Evolutionary conservation across 2,888 invertebrate genomes (phyloP).

Genomic region (Agonopterix arenella): DNA sequence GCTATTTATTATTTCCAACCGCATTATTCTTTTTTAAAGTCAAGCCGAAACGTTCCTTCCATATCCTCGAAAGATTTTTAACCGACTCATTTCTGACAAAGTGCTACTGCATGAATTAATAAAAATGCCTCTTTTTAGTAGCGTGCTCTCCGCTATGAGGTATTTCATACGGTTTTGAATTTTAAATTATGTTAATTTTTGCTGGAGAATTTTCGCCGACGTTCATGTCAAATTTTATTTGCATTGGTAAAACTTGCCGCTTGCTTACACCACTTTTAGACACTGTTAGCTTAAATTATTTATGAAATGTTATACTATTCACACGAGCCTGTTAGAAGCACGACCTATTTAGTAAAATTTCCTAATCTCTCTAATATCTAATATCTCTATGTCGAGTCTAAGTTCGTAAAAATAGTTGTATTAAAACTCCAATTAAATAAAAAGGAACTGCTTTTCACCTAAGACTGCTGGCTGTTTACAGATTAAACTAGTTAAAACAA

Average conservation of each 20-base stretch:
- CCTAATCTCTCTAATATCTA: too few species aligned
- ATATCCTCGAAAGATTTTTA: constrained; percentile 49
- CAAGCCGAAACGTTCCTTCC: constrained; percentile 53
- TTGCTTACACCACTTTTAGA: constrained; percentile 8
- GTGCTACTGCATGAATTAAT: constrained; percentile 48
- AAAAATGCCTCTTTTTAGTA: constrained; percentile 51
- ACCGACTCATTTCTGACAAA: constrained; percentile 34
- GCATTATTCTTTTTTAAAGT: constrained; percentile 63
- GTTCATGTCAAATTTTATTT: constrained; percentile 28
- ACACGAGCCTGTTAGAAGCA: background rate
- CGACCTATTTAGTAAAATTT: too few species aligned
- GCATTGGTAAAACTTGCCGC: constrained; percentile 20
- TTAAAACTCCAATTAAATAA: too few species aligned
- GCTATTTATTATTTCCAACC: constrained; percentile 70
- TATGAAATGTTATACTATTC: background rate
- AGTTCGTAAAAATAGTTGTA: too few species aligned
- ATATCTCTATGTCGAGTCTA: too few species aligned
- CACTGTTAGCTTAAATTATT: constrained; percentile 8
- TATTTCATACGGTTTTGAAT: constrained; percentile 60
- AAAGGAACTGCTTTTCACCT: too few species aligned
- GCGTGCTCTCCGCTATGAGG: constrained; percentile 49
- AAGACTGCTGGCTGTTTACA: too few species aligned
- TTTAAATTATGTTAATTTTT: constrained; percentile 58
- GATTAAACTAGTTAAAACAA: too few species aligned
- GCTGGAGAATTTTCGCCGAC: constrained; percentile 30